Evolutionary conservation across 1,140 invertebrate genomes (phyloP), one percentile per base, ranked within the genome.

Genomic region (Branchinecta lindahli): DNA sequence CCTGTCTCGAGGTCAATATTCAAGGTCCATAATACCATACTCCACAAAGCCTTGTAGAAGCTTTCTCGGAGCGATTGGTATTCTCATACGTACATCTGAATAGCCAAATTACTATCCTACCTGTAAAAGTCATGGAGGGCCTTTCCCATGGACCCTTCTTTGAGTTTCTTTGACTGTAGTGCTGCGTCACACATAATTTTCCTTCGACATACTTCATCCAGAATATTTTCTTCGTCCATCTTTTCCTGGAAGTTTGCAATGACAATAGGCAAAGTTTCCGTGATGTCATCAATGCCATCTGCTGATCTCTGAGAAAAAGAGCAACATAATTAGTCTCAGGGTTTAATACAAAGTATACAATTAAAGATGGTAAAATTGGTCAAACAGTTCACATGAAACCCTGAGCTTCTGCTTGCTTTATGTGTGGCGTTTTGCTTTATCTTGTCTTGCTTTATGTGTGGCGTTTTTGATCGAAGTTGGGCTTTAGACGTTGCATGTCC

Each of bases 41-140:
- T 33, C 33, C 33, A 33, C 33, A 33, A 33, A 33, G 33, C 5
- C 33, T 33, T 33, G 33, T 33, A 5, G 5, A 33, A 3, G 33
- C 33, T 33, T 5, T 33, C 33, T 33, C 1, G 5, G 33, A 33
- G 33, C 2, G 5, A 33, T 33, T 33, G 33, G 33, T 33, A 33
- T 33, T 33, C n/a, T n/a, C n/a, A n/a, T n/a, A n/a, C n/a, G n/a
- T n/a, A n/a, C n/a, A n/a, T n/a, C n/a, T n/a, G n/a, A n/a, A n/a
- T n/a, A n/a, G n/a, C n/a, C n/a, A n/a, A n/a, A n/a, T n/a, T n/a
- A n/a, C 33, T 3, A 33, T 18, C n/a, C 44, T 71, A 71, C 70
- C 70, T 45, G 52, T 69, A 71, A 46, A 66, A 71, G 47, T 47
- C 45, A 33, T 71, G 65, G 67, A 68, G 65, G 8, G 70, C 67